phyloP scores from a whole-genome alignment of 2,888 invertebrate species.

The Nemoura dubitans region DNA sequence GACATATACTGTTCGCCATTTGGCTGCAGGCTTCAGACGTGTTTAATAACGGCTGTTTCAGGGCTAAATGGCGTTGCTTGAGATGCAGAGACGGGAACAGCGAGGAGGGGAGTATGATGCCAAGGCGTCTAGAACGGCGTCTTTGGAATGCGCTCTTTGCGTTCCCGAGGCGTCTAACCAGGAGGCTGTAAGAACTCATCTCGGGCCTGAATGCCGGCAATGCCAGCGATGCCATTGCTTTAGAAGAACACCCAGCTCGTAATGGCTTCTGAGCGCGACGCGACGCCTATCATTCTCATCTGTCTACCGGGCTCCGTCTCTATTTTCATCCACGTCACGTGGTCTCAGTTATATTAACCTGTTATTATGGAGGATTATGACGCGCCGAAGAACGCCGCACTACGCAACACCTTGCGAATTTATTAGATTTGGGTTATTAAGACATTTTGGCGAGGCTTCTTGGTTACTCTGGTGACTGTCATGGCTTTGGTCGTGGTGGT shows the following conservation, averaged over 20 bases:
- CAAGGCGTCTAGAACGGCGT: background rate
- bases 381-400: too few species aligned
- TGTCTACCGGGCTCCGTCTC: background rate
- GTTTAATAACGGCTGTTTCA: too few species aligned
- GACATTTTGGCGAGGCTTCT: background rate
- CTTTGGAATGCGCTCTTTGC: slow-evolving; percentile 12
- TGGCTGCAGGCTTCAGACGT: too few species aligned
- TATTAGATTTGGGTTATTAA: background rate
- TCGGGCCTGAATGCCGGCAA: background rate
- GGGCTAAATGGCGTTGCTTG: too few species aligned
- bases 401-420: background rate
- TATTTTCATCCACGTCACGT: background rate
- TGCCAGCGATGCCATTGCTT: background rate
- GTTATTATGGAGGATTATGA: too few species aligned
- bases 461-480: too few species aligned
- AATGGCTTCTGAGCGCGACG: background rate
- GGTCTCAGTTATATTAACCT: too few species aligned
- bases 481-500: too few species aligned
- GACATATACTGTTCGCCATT: too few species aligned
- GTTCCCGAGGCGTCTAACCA: background rate
- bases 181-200: background rate
- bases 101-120: too few species aligned
- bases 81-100: too few species aligned
- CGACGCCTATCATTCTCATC: background rate
- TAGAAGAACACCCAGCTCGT: background rate